Percentiles rank a stretch among this genome's conserved stretches.
These are phyloP conservation scores for Corythoichthys intestinalis DNA, from an alignment of 2,113 vertebrate species.

Conservation along the genomic window DNA sequence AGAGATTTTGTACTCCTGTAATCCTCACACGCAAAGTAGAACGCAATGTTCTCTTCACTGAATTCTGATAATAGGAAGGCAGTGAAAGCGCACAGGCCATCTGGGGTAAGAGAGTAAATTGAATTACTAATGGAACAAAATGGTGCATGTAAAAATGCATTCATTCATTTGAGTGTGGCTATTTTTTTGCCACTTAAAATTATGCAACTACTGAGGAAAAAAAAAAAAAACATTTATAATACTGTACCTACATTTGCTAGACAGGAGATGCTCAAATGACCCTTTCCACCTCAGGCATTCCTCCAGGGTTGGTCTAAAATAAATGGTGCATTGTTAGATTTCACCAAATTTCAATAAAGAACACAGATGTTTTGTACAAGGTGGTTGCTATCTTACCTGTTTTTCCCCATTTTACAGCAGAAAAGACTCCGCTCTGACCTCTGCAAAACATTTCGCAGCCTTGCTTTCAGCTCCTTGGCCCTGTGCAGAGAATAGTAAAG, in stretches of 20 bases:
- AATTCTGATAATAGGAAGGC: conserved; percentile 91
- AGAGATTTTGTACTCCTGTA: conserved; percentile 80
- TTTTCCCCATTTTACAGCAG: conserved; percentile 65
- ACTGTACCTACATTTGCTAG: conserved; percentile 85
- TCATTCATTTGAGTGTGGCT: neutral
- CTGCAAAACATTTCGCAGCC: conserved; percentile 81
- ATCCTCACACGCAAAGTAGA: conserved; percentile 94
- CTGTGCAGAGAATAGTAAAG: conserved; percentile 55
- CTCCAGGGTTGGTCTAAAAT: conserved; percentile 75
- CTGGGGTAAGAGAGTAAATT: conserved; percentile 61
- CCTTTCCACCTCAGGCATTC: conserved; percentile 85
- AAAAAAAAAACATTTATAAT: no score
- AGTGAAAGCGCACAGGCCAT: conserved; percentile 85
- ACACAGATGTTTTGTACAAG: neutral
- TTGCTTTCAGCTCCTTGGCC: conserved; percentile 86
- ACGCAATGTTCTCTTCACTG: conserved; percentile 95
- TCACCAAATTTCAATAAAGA: neutral
- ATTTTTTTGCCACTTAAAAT: neutral
- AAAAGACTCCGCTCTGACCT: conserved; percentile 70
- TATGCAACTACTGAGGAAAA: neutral
- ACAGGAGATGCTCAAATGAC: conserved; percentile 87
- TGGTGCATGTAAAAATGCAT: neutral
- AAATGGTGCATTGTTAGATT: conserved; percentile 23
- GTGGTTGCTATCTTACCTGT: conserved; percentile 52
- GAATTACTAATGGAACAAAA: conserved; percentile 29